phyloP scores from a whole-genome alignment of 1,140 invertebrate genomes.

The Tetramorium simillimum region DNA sequence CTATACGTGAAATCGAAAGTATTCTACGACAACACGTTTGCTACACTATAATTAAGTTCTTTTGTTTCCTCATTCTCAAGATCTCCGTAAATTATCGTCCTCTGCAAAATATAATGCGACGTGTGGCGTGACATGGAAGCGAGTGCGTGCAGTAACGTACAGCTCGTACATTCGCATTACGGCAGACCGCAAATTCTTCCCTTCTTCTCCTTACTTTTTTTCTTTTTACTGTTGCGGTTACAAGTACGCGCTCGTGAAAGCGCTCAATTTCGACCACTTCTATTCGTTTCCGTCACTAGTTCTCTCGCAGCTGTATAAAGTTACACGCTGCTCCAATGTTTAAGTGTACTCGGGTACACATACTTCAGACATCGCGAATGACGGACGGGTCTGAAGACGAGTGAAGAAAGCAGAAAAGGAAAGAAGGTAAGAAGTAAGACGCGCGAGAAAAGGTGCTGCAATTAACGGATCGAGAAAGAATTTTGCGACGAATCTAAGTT shows the following conservation, averaged over 20 bases:
- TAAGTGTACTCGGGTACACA: conserved; percentile 9
- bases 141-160: conserved; percentile 19
- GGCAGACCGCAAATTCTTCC: conserved; percentile 20
- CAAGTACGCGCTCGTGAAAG: conserved; percentile 52
- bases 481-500: neutral
- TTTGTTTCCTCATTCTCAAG: neutral
- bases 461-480: conserved; percentile 41
- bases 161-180: conserved; percentile 32
- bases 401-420: neutral
- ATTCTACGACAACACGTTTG: neutral
- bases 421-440: neutral
- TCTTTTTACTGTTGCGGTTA: conserved; percentile 37
- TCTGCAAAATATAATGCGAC: neutral
- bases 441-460: neutral
- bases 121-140: conserved; percentile 22
- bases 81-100: neutral
- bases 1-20: neutral
- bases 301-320: conserved; percentile 48
- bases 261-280: conserved; percentile 62
- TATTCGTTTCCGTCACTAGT: conserved; percentile 15
- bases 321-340: conserved; percentile 47
- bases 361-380: conserved; percentile 14
- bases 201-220: neutral
- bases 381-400: neutral
- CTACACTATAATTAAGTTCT: conserved; percentile 20